phyloP scores from a whole-genome alignment of 2,113 vertebrate species.

The Phocoena phocoena region DNA sequence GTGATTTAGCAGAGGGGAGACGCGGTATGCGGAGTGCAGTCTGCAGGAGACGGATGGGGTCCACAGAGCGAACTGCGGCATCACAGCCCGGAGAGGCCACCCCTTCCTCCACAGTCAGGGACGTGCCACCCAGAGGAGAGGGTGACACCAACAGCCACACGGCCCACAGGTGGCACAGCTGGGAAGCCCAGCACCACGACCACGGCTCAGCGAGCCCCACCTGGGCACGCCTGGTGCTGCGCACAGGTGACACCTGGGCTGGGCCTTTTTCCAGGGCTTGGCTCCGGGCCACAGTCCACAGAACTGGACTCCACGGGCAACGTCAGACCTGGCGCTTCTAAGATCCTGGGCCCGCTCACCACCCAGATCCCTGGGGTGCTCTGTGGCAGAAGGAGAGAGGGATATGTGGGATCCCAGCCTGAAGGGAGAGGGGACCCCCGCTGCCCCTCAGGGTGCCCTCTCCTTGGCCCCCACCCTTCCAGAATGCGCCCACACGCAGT shows the following conservation, averaged over 20 bases:
- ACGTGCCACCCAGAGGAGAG: not conserved
- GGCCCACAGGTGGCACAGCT: fast-evolving
- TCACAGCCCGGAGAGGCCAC: not conserved
- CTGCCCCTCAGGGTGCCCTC: not conserved
- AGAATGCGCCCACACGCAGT: not conserved
- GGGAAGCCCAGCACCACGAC: fast-evolving
- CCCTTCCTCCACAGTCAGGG: not conserved
- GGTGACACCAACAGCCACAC: not conserved
- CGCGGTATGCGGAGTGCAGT: slow-evolving; percentile 51
- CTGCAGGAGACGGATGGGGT: slow-evolving; percentile 55
- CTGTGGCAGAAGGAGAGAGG: not conserved
- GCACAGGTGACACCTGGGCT: not conserved
- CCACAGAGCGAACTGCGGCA: not conserved
- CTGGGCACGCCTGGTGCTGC: not conserved
- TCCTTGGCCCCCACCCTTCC: too few relatives aligned
- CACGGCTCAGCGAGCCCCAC: not conserved
- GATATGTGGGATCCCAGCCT: not conserved
- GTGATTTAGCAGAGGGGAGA: slow-evolving; percentile 79
- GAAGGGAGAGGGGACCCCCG: not conserved
- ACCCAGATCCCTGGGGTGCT: not conserved
- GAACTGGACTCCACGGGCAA: not conserved
- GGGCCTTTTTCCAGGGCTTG: not conserved
- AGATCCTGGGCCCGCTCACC: not conserved
- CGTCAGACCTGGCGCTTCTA: not conserved
- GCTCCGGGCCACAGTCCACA: not conserved